Evolutionary conservation across 2,113 vertebrate genomes (phyloP).

Genomic region (Hiodon alosoides): DNA sequence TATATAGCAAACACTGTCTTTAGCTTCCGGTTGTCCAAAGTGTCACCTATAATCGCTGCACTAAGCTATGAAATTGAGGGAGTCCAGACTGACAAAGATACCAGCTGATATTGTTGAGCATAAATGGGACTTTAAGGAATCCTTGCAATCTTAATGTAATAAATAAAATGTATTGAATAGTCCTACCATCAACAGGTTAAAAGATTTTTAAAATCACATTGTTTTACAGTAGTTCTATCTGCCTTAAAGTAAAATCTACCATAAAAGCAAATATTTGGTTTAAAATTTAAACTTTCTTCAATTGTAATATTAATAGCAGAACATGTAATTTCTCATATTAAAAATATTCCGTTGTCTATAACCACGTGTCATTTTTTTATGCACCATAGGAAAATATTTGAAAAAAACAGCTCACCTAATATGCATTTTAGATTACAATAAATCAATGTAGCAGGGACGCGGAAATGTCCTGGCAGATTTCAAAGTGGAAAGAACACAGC

Average conservation of each 20-base stretch:
- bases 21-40: not conserved
- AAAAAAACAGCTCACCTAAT: not conserved
- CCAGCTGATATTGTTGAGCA: not conserved
- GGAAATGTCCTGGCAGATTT: conserved; percentile 34
- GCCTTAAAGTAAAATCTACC: not conserved
- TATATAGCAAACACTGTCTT: not conserved
- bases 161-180: not conserved
- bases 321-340: too few relatives aligned
- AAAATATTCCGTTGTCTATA: too few relatives aligned
- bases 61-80: not conserved
- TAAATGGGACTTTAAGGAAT: not conserved
- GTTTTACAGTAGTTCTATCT: not conserved
- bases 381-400: not conserved
- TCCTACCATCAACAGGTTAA: not conserved
- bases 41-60: not conserved
- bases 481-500: conserved; percentile 37
- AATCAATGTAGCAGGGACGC: conserved; percentile 14
- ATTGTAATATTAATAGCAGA: too few relatives aligned
- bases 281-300: too few relatives aligned
- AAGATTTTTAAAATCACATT: not conserved
- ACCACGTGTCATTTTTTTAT: too few relatives aligned
- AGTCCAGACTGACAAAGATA: not conserved
- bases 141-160: not conserved
- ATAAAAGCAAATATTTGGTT: not conserved
- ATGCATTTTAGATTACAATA: conserved; percentile 10